These are phyloP conservation scores for Caenorhabditis tropicalis DNA, from an alignment of 1,140 invertebrate species.

Conservation along the genomic window DNA sequence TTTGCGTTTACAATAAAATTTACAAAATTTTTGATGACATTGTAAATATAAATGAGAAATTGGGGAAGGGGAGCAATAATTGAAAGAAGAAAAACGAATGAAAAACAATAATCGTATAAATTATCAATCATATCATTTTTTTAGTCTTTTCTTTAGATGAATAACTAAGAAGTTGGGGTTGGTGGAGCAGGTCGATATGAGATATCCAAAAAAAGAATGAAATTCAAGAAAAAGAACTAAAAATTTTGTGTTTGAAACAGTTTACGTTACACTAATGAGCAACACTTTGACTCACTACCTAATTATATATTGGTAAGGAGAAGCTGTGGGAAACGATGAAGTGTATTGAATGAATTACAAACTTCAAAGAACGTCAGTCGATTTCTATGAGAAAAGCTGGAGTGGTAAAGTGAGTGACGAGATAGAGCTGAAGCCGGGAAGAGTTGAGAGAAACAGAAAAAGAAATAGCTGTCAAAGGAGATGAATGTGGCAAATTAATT, in stretches of 20 bases:
- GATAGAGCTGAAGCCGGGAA: background rate
- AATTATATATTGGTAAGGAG: background rate
- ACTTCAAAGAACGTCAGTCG: background rate
- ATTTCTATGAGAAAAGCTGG: background rate
- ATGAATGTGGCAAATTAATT: background rate
- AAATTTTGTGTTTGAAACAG: background rate
- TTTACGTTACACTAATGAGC: background rate
- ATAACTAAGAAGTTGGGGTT: background rate
- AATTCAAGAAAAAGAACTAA: background rate
- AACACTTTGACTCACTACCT: background rate
- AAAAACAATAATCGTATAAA: slow-evolving; percentile 31
- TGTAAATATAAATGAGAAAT: background rate
- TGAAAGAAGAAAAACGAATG: background rate
- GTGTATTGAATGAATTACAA: background rate
- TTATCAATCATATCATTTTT: background rate
- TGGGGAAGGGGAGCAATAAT: background rate
- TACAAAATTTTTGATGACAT: background rate
- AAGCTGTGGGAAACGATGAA: background rate
- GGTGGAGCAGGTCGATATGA: slow-evolving; percentile 7
- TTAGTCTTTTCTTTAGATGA: background rate
- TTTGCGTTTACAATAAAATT: background rate
- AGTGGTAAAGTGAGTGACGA: slow-evolving; percentile 30
- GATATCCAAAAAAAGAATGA: background rate
- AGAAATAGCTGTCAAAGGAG: background rate
- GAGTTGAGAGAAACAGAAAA: background rate